Percentiles rank a stretch among this genome's conserved stretches.
phyloP scores from a whole-genome alignment of 2,113 vertebrate species.

The Hippocampus barbouri region DNA sequence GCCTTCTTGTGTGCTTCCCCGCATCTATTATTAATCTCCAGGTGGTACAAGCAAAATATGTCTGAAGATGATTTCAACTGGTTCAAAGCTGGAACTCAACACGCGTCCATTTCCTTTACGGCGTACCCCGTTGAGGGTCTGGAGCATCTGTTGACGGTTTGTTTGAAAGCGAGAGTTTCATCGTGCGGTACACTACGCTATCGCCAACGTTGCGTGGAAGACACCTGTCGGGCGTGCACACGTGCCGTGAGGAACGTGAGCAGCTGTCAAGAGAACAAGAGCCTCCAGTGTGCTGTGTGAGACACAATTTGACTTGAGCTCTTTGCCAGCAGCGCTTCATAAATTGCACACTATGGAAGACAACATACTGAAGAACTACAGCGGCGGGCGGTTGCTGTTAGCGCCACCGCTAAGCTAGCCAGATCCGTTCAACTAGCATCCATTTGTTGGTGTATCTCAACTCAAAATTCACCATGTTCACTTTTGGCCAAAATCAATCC shows the following conservation, averaged over 20 bases:
- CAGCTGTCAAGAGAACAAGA: constrained; percentile 59
- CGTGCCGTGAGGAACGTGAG: constrained; percentile 18
- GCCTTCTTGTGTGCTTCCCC: not conserved
- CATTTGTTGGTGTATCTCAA: not conserved
- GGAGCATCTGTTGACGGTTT: not conserved
- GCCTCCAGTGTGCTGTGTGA: constrained; percentile 35
- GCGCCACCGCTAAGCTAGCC: constrained; percentile 6
- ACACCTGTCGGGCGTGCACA: constrained; percentile 51
- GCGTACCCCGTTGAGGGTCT: not conserved
- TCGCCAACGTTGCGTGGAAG: not conserved
- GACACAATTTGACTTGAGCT: constrained; percentile 49
- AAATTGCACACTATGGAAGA: constrained; percentile 36
- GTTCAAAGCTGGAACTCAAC: too few species aligned
- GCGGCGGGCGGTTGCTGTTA: constrained; percentile 2
- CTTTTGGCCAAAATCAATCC: not conserved
- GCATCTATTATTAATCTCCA: not conserved
- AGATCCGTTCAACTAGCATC: constrained; percentile 12
- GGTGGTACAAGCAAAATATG: not conserved
- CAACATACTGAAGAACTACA: constrained; percentile 2
- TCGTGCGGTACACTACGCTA: not conserved
- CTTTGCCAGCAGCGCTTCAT: constrained; percentile 14
- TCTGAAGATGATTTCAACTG: not conserved
- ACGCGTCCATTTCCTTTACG: not conserved
- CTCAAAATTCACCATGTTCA: not conserved
- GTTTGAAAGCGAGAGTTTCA: not conserved